Percentiles rank a stretch among this genome's conserved stretches.
phyloP scores from a whole-genome alignment of 2,797 vertebrate genomes.

The Acanthiza pusilla region DNA sequence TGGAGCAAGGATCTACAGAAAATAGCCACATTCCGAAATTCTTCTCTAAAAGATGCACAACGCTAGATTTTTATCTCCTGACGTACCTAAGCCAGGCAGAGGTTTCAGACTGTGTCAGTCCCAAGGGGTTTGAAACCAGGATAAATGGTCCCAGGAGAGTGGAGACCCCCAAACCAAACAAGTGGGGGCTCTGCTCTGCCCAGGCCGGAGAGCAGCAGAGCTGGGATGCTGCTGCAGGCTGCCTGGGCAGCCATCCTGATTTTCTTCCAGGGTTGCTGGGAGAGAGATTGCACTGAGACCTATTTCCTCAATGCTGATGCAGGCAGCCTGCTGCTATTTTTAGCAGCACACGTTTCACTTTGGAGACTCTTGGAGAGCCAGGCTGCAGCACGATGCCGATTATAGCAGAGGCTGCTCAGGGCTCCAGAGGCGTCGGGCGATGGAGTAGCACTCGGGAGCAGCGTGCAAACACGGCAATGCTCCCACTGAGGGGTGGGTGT shows the following conservation, averaged over 20 bases:
- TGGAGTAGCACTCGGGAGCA: neutral
- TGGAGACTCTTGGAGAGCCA: constrained; percentile 17
- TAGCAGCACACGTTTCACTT: constrained; percentile 45
- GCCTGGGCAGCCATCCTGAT: neutral
- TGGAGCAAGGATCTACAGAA: neutral
- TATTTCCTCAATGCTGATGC: constrained; percentile 50
- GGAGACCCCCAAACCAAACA: neutral
- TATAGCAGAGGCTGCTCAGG: constrained; percentile 37
- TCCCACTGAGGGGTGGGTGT: neutral
- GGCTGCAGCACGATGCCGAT: neutral
- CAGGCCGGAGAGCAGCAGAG: neutral
- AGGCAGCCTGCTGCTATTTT: constrained; percentile 58
- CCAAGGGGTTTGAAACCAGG: neutral
- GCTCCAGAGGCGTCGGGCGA: neutral
- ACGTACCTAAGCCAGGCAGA: neutral
- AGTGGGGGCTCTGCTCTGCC: neutral
- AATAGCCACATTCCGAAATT: neutral
- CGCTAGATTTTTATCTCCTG: accelerated
- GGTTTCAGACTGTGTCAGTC: neutral
- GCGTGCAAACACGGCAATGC: neutral
- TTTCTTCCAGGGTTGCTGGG: constrained; percentile 22
- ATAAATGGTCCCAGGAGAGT: neutral
- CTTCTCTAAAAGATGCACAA: neutral
- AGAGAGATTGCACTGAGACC: constrained; percentile 45
- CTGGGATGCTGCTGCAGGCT: neutral